These are phyloP conservation scores for Harpalus rufipes DNA, from an alignment of 2,888 invertebrate genomes.

Conservation along the genomic window DNA sequence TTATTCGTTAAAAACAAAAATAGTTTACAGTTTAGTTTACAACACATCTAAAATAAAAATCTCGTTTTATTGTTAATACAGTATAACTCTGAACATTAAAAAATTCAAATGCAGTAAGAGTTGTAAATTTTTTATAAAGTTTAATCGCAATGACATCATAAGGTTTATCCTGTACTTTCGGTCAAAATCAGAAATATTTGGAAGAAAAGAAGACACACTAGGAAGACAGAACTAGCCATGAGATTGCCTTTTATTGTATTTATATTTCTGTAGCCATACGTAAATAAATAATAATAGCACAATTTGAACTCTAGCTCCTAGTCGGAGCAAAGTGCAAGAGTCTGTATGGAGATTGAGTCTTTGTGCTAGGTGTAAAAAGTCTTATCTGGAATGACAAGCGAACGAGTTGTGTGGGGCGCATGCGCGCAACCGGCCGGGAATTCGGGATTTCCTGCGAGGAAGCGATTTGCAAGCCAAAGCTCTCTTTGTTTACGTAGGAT, in stretches of 20 bases:
- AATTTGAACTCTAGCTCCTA: slow-evolving; percentile 21
- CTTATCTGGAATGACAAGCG: slow-evolving; percentile 58
- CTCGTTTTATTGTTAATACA: not conserved
- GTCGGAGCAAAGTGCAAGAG: slow-evolving; percentile 13
- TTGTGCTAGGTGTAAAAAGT: slow-evolving; percentile 60
- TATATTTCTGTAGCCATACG: no score
- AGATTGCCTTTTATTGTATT: no score
- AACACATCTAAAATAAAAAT: not conserved
- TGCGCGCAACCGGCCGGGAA: slow-evolving; percentile 46
- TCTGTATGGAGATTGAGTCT: slow-evolving; percentile 57
- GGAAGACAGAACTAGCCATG: no score
- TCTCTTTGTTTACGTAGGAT: slow-evolving; percentile 57
- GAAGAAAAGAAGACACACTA: no score
- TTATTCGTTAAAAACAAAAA: no score
- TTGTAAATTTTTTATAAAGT: not conserved
- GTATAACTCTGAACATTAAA: not conserved
- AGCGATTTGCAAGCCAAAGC: slow-evolving; percentile 65
- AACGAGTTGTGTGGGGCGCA: not conserved
- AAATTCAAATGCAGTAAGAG: not conserved
- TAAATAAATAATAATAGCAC: no score
- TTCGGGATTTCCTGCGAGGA: slow-evolving; percentile 47
- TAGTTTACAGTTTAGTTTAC: not conserved
- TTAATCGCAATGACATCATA: not conserved
- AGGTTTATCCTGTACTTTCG: slow-evolving; percentile 6
- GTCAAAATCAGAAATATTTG: no score